Evolutionary conservation across 2,113 vertebrate species (phyloP).

Genomic region (Tiliqua scincoides): DNA sequence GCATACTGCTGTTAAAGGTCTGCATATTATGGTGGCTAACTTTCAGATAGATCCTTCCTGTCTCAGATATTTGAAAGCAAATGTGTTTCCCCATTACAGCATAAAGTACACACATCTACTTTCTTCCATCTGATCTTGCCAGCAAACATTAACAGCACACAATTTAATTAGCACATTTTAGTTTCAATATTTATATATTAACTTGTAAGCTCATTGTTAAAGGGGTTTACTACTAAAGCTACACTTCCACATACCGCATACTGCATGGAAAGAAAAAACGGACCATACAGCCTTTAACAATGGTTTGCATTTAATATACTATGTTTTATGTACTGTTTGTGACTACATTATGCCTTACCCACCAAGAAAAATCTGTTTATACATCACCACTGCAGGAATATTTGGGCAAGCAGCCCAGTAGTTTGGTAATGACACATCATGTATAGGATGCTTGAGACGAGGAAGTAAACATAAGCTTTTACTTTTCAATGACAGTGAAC

Average conservation of each 20-base stretch:
- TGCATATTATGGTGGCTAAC: slow-evolving; percentile 64
- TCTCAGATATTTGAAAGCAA: slow-evolving; percentile 23
- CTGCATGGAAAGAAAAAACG: background rate
- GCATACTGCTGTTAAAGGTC: slow-evolving; percentile 59
- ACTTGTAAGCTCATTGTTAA: slow-evolving; percentile 11
- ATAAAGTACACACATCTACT: background rate
- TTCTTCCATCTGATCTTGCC: background rate
- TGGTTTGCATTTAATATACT: slow-evolving; percentile 33
- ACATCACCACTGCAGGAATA: slow-evolving; percentile 37
- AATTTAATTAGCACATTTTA: slow-evolving; percentile 22
- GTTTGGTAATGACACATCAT: slow-evolving; percentile 35
- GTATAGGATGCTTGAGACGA: background rate
- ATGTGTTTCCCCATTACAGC: background rate
- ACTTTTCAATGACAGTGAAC: slow-evolving; percentile 27
- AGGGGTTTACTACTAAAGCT: background rate
- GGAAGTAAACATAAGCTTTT: slow-evolving; percentile 31
- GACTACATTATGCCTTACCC: slow-evolving; percentile 32
- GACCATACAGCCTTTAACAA: background rate
- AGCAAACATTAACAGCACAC: background rate
- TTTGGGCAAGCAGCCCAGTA: slow-evolving; percentile 18
- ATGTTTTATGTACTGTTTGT: slow-evolving; percentile 10
- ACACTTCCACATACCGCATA: background rate
- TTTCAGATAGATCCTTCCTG: slow-evolving; percentile 53
- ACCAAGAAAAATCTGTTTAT: slow-evolving; percentile 25
- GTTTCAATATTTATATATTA: background rate